Conservation (phyloP, 2,797 vertebrate genomes). For the Serranus cabrilla region DNA sequence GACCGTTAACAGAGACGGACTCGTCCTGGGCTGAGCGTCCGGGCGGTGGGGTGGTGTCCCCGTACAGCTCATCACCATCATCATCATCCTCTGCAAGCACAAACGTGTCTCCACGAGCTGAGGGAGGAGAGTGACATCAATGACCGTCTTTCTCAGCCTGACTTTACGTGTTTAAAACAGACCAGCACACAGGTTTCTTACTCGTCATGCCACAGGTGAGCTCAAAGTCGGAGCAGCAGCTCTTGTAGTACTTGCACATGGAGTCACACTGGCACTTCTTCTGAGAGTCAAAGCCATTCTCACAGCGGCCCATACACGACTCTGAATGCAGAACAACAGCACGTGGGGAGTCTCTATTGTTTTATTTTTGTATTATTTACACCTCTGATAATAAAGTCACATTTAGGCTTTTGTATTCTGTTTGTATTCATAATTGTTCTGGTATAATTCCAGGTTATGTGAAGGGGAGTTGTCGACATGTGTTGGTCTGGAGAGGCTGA, state of each 20-base stretch:
- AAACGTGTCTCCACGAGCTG: conserved; percentile 94
- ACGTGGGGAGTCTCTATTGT: neutral
- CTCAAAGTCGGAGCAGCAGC: conserved; percentile 92
- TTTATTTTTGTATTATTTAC: neutral
- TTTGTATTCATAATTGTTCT: no score
- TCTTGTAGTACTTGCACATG: conserved; percentile 93
- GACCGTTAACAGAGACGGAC: neutral
- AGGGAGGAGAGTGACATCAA: conserved; percentile 39
- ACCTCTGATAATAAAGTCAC: conserved; percentile 24
- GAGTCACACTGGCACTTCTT: conserved; percentile 93
- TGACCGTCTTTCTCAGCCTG: neutral
- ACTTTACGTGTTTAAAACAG: no score
- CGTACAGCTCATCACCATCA: conserved; percentile 42
- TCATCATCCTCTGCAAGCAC: conserved; percentile 88
- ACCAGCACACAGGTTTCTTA: conserved; percentile 67
- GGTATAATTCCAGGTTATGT: no score
- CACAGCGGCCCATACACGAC: conserved; percentile 90
- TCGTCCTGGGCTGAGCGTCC: accelerated
- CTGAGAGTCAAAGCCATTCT: conserved; percentile 84
- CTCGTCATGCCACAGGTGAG: conserved; percentile 86
- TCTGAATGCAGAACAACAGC: conserved; percentile 78
- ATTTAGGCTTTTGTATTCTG: neutral
- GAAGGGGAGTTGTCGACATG: no score
- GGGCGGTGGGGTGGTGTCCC: conserved; percentile 41
- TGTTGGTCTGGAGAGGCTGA: no score